Percentiles rank a stretch among this genome's conserved stretches.
Evolutionary conservation across 2,888 invertebrate genomes (phyloP).

Genomic region (Limenitis arthemis): DNA sequence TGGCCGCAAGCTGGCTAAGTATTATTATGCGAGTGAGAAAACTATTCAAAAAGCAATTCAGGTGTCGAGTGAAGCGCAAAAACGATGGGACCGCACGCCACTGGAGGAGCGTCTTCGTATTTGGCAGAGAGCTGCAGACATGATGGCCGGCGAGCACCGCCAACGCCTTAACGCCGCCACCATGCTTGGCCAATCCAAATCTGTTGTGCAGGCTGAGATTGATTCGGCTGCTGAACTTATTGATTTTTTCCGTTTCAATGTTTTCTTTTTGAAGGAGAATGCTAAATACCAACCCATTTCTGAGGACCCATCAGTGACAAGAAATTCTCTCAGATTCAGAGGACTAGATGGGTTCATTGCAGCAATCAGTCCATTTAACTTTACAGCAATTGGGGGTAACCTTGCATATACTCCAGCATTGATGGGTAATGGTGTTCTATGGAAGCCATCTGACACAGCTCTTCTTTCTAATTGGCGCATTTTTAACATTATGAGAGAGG

Average conservation of each 20-base stretch:
- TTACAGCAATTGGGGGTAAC: constrained; percentile 99
- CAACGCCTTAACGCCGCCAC: constrained; percentile 94
- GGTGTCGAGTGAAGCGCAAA: constrained; percentile 82
- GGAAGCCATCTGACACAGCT: constrained; percentile 99
- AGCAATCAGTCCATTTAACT: constrained; percentile 98
- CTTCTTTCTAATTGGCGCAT: constrained; percentile 95
- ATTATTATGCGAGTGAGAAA: constrained; percentile 90
- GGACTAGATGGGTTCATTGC: constrained; percentile 98
- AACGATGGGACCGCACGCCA: constrained; percentile 91
- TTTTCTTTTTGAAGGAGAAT: constrained; percentile 86
- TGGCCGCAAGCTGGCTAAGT: constrained; percentile 88
- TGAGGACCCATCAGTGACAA: constrained; percentile 78
- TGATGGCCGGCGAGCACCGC: constrained; percentile 91
- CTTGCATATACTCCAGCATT: constrained; percentile 91
- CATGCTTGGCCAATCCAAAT: constrained; percentile 97
- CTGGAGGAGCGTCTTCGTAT: constrained; percentile 85
- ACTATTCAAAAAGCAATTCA: constrained; percentile 89
- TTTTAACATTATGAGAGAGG: constrained; percentile 94
- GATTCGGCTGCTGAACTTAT: constrained; percentile 96
- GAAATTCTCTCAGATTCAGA: constrained; percentile 89
- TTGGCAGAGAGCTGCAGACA: constrained; percentile 89
- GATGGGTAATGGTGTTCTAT: constrained; percentile 96
- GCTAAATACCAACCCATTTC: constrained; percentile 94
- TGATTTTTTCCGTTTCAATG: constrained; percentile 94
- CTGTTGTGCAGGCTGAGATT: constrained; percentile 97